phyloP scores from a whole-genome alignment of 2,888 invertebrate species.

The Pegoplata infirma region DNA sequence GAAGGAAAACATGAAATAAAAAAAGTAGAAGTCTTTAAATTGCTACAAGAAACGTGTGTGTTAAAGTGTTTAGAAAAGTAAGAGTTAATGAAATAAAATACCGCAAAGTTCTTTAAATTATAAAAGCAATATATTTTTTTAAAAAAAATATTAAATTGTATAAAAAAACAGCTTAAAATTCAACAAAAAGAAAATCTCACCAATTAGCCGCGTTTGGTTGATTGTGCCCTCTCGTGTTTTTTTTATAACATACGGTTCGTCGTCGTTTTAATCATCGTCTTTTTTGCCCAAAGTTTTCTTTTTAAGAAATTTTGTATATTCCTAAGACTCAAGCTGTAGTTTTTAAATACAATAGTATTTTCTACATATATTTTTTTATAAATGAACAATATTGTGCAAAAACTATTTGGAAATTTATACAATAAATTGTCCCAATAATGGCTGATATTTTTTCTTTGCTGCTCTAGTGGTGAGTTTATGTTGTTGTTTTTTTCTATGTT shows the following conservation, averaged over 20 bases:
- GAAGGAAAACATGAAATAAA: conserved; percentile 38
- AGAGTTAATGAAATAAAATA: background rate
- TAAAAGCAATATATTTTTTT: background rate
- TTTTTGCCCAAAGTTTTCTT: conserved; percentile 10
- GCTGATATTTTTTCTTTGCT: conserved; percentile 44
- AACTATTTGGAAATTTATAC: conserved; percentile 25
- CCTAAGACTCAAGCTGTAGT: background rate
- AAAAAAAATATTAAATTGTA: background rate
- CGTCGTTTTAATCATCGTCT: conserved; percentile 52
- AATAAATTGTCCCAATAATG: conserved; percentile 32
- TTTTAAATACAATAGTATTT: background rate
- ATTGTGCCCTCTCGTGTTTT: conserved; percentile 49
- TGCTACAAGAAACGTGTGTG: conserved; percentile 31
- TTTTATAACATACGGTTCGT: conserved; percentile 52
- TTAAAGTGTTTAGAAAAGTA: background rate
- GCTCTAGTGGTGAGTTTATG: conserved; percentile 52
- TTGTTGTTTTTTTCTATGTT: conserved; percentile 34
- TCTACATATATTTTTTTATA: conserved; percentile 1
- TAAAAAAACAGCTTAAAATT: conserved; percentile 13
- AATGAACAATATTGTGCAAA: conserved; percentile 13
- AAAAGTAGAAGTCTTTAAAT: conserved; percentile 29
- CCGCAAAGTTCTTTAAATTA: background rate
- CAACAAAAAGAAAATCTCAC: conserved; percentile 30
- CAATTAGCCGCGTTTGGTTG: conserved; percentile 55
- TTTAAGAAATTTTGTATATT: conserved; percentile 3